Base-by-base conservation (phyloP, 2,797 vertebrate genomes). In the Merluccius polli region DNA sequence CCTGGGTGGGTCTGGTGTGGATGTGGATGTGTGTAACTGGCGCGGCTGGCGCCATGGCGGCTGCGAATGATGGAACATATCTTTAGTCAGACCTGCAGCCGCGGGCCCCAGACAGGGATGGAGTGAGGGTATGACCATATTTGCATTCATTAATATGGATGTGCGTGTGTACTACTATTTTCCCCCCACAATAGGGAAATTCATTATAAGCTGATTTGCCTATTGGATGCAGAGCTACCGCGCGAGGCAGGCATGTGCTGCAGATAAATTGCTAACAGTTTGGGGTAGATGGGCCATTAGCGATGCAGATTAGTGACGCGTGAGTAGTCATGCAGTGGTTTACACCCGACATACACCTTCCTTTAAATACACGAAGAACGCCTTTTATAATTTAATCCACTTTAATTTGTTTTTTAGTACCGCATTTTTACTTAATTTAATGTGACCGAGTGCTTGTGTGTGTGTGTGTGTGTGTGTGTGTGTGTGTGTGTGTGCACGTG, bases 61-160 rank as follows among this genome's bases (percentile, higher is more conserved):
- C n/a, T n/a, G n/a, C n/a, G n/a, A n/a, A 38, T 85, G 77, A 89
- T 84, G 52, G 81, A 78, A 82, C 36, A 59, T 79, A 84, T 87
- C 79, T 80, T 84, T 44, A 82, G 83, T 87, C 81, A 82, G 77
- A 79, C 73, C 63, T 59, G 33, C n/a, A 70, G 44, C 76, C 82
- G 78, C 80, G 78, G 79, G 78, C 69, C 29, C 29, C 31, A 84
- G 87, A 91, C 88, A 87, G 82, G 84, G 85, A 89, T 81, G 72
- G 78, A 90, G 87, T 83, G 63, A 79, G 87, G 74, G 67, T 31
- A 72, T 78, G 73, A 78, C n/a, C n/a, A n/a, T 81, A 88, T 90
- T 91, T 87, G 83, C 89, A 89, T 90, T 89, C 84, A 93, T 92
- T 87, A 91, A 92, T 92, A 92, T 91, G 79, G 84, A 90, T 89